Evolutionary conservation across 1,140 invertebrate genomes (phyloP).

Genomic region (Drosophila erecta): DNA sequence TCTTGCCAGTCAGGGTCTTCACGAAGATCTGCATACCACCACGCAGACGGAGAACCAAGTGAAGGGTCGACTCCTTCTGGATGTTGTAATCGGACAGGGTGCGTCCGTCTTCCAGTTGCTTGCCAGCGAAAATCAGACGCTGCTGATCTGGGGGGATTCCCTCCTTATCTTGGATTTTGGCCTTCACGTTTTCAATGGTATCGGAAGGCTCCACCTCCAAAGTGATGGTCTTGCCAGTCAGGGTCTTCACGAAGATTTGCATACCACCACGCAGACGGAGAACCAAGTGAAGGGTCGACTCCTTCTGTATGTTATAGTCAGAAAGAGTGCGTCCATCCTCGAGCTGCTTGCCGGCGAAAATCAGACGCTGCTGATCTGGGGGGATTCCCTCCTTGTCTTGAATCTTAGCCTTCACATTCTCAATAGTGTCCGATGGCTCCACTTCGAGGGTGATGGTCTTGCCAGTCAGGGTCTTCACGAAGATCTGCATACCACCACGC

Average conservation of each 20-base stretch:
- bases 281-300: constrained; percentile 92
- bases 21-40: constrained; percentile 92
- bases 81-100: constrained; percentile 86
- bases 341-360: no score
- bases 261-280: constrained; percentile 90
- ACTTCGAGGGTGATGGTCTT: constrained; percentile 92
- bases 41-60: constrained; percentile 87
- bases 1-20: constrained; percentile 95
- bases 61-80: constrained; percentile 88
- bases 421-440: no score
- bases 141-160: constrained; percentile 88
- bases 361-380: no score
- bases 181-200: constrained; percentile 90
- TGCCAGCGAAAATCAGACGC: constrained; percentile 85
- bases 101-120: constrained; percentile 88
- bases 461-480: constrained; percentile 94
- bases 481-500: constrained; percentile 89
- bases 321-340: no score
- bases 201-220: constrained; percentile 90
- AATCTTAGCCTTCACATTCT: no score
- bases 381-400: no score
- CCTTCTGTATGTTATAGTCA: constrained; percentile 90
- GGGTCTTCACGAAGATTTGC: constrained; percentile 97
- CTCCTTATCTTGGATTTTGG: constrained; percentile 90
- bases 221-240: constrained; percentile 96